Conservation (phyloP, 2,888 invertebrate species). For the Lysandra bellargus region DNA sequence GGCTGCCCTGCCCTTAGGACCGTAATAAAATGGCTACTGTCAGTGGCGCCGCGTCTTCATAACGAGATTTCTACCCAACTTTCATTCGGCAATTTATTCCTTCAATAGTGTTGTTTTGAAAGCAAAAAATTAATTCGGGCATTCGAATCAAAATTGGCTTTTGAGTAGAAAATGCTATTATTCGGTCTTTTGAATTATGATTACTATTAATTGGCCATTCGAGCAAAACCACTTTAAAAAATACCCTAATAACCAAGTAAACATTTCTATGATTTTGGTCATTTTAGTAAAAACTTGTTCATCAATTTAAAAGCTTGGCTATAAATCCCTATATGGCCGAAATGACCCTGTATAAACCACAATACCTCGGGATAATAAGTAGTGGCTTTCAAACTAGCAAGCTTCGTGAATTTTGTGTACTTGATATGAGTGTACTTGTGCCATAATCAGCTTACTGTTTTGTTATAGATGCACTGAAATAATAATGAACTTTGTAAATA, state of each 20-base stretch:
- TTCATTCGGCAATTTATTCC: constrained; percentile 9
- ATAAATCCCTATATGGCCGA: neutral
- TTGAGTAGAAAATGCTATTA: too few relatives aligned
- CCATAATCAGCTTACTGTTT: neutral
- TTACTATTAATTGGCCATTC: neutral
- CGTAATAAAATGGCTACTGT: constrained; percentile 20
- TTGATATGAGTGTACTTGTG: neutral
- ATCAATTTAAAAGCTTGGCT: neutral
- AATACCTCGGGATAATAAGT: neutral
- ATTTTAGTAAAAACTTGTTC: neutral
- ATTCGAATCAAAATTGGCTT: neutral
- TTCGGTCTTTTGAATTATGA: neutral
- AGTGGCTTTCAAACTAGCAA: neutral
- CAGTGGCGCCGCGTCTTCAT: constrained; percentile 1
- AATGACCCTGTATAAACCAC: neutral
- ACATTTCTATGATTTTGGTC: neutral
- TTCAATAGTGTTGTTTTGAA: constrained; percentile 1
- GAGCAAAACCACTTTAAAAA: neutral
- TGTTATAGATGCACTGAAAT: neutral
- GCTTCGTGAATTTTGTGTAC: neutral
- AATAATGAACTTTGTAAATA: too few relatives aligned
- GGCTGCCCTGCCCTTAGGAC: constrained; percentile 16
- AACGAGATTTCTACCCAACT: constrained; percentile 18
- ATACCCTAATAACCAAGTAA: too few relatives aligned
- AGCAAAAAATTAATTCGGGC: neutral